Base-by-base conservation (phyloP, 2,113 vertebrate species). In the Rhinogobius similis region DNA sequence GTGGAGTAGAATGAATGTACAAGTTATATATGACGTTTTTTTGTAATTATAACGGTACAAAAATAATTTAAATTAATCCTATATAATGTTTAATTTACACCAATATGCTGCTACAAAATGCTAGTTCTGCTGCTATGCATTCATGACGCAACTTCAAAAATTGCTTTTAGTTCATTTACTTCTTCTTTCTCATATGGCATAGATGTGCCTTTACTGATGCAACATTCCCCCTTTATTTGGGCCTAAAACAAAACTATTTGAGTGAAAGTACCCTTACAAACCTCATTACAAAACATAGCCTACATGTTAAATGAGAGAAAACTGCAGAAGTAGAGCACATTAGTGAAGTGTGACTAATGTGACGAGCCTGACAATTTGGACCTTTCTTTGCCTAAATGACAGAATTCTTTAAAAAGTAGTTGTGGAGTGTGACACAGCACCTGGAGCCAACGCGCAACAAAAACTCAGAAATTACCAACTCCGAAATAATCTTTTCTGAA, bases 361-460 rank as follows among this genome's bases (percentile, higher is more conserved):
- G 36, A 14, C 11, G 11, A 38, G n/a, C 26, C 7, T 29, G 59
- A 39, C 16, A n/a, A 39, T 63, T 81, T 66, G 56, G 18, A 41
- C 56, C 56, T 75, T 67, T 64, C 68, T 72, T 64, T 29, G 32
- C 73, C 46, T 72, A 55, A 67, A 62, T 83, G 72, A 67, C 21
- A 23, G 16, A 7, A 0, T 21, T 44, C 61, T 79, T 71, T 75
- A 77, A 70, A 59, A 70, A 61, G 55, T 69, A 62, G 71, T 67
- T 67, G 52, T 56, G 6, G 58, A 70, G 74, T 72, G 75, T 73
- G 72, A 68, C 64, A 76, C 72, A 65, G 68, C 73, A 85, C 82
- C 81, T 80, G 74, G 72, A 83, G 75, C 63, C 74, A 66, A 21
- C 82, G 46, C 67, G 59, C 50, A 82, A 73, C 65, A 62, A 20